phyloP scores from a whole-genome alignment of 2,113 vertebrate genomes.

The Apteryx mantelli region DNA sequence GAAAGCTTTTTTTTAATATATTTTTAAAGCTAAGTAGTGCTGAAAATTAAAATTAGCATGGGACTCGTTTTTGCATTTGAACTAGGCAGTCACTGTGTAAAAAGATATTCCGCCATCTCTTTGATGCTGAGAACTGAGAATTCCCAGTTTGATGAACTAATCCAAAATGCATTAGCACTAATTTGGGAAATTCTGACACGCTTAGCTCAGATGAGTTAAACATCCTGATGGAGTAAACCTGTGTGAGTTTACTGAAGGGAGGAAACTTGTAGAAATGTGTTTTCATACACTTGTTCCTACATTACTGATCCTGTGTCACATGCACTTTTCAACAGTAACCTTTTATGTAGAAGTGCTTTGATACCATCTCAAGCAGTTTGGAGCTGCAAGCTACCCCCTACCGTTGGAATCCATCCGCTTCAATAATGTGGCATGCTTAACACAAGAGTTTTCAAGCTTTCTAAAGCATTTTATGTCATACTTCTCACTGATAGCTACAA shows the following conservation, averaged over 20 bases:
- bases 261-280: background rate
- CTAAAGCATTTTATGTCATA: background rate
- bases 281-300: background rate
- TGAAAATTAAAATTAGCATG: constrained; percentile 52
- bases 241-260: background rate
- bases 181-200: background rate
- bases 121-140: constrained; percentile 38
- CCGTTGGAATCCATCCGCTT: background rate
- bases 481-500: background rate
- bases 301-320: background rate
- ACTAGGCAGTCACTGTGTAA: constrained; percentile 3
- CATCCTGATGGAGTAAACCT: background rate
- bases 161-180: constrained; percentile 50
- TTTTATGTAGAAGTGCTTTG: background rate
- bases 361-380: background rate
- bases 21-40: constrained; percentile 52
- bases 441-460: background rate
- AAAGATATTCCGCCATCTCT: constrained; percentile 26
- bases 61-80: constrained; percentile 56
- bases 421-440: constrained; percentile 26
- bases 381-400: background rate
- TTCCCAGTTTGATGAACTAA: constrained; percentile 36
- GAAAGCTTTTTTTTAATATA: constrained; percentile 30
- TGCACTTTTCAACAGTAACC: background rate
- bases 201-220: constrained; percentile 21